Evolutionary conservation across 2,797 vertebrate species (phyloP).

Genomic region (Sebastolobus alascanus): DNA sequence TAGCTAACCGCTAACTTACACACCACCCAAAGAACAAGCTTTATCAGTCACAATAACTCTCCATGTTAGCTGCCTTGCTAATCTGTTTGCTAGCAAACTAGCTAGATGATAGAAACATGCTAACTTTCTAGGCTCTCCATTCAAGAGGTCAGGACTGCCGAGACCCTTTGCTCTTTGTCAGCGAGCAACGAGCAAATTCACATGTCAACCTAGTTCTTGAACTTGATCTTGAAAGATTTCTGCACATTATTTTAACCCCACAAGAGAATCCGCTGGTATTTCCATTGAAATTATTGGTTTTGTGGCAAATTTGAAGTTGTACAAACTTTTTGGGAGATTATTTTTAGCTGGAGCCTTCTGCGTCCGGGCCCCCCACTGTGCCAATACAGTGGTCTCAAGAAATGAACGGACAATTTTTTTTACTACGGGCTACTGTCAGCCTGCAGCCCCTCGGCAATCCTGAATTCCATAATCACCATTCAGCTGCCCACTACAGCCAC

Average conservation of each 20-base stretch:
- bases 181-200: not conserved
- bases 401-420: not conserved
- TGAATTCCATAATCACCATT: not conserved
- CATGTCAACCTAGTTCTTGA: not conserved
- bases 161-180: not conserved
- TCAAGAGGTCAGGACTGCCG: not conserved
- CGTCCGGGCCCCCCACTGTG: not conserved
- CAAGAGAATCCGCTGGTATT: not conserved
- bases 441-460: not conserved
- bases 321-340: not conserved
- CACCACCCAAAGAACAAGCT: not conserved
- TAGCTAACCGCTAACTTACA: no score
- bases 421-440: not conserved
- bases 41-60: not conserved
- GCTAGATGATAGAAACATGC: not conserved
- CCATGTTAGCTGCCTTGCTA: not conserved
- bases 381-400: not conserved
- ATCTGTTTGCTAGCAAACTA: not conserved
- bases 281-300: not conserved
- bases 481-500: conserved; percentile 1
- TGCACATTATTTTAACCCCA: not conserved
- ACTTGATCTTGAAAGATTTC: not conserved
- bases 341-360: not conserved
- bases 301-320: not conserved
- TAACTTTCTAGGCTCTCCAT: not conserved